phyloP scores from a whole-genome alignment of 2,113 vertebrate genomes.

The Castor canadensis region DNA sequence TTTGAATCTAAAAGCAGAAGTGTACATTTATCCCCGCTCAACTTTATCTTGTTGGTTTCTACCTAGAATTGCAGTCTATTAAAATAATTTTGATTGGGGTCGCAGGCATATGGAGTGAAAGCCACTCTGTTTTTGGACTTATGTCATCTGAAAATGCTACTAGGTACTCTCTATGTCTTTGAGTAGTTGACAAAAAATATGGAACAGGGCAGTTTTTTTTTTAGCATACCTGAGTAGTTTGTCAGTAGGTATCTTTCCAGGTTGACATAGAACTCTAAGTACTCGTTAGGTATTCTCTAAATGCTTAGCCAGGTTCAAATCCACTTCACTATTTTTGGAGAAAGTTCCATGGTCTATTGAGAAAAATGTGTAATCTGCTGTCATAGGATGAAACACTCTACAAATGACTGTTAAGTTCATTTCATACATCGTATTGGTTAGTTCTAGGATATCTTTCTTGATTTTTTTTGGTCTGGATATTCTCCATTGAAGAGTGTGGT shows the following conservation, averaged over 20 bases:
- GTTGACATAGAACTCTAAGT: neutral
- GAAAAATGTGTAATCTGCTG: too few relatives aligned
- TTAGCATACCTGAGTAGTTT: neutral
- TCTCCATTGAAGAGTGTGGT: too few relatives aligned
- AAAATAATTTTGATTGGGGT: conserved; percentile 40
- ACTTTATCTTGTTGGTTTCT: conserved; percentile 46
- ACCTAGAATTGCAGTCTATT: conserved; percentile 25
- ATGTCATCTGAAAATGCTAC: conserved; percentile 16
- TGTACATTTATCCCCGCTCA: conserved; percentile 16
- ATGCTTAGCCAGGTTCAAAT: conserved; percentile 9
- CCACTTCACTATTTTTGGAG: neutral
- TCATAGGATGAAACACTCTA: too few relatives aligned
- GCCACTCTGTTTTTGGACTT: neutral
- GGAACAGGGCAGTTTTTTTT: neutral
- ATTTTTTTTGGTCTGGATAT: too few relatives aligned
- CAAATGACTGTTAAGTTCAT: too few relatives aligned
- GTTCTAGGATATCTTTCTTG: too few relatives aligned
- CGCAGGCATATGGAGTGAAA: conserved; percentile 19
- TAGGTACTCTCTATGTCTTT: neutral
- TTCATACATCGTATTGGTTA: too few relatives aligned
- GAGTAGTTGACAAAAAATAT: neutral
- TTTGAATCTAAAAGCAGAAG: conserved; percentile 59
- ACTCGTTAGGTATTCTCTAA: neutral
- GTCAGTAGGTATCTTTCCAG: neutral
- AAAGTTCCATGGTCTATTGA: too few relatives aligned